Percentiles rank a stretch among this genome's conserved stretches.
phyloP scores from a whole-genome alignment of 2,797 vertebrate genomes.

The Peromyscus attwateri region DNA sequence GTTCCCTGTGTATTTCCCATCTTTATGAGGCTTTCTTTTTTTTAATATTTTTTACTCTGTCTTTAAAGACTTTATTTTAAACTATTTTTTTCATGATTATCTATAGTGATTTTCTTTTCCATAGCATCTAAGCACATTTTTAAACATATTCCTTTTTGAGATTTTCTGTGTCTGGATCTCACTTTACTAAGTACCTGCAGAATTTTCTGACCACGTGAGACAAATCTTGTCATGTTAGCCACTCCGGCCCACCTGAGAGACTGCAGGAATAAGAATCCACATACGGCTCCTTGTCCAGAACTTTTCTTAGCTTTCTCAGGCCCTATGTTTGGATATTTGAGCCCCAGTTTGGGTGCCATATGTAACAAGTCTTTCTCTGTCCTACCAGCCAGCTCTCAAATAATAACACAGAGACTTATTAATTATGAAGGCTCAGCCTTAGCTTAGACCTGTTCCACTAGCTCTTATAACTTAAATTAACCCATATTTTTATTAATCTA shows the following conservation, averaged over 20 bases:
- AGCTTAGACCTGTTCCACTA: neutral
- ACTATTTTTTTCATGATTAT: neutral
- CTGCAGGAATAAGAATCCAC: neutral
- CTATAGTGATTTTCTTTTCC: neutral
- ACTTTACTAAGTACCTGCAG: neutral
- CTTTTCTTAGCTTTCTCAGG: neutral
- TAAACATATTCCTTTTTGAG: neutral
- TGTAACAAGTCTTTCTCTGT: neutral
- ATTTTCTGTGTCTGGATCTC: neutral
- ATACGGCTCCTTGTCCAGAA: neutral
- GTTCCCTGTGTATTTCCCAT: neutral
- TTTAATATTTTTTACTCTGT: neutral
- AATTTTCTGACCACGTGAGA: neutral
- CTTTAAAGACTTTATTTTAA: neutral
- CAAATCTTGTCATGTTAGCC: neutral
- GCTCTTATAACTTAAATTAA: neutral
- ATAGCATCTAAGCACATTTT: neutral
- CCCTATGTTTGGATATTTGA: neutral
- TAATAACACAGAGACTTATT: neutral
- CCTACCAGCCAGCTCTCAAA: neutral
- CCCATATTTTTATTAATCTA: neutral
- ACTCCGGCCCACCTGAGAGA: neutral
- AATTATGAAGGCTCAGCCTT: neutral
- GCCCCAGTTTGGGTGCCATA: neutral
- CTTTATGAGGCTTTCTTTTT: neutral